phyloP scores from a whole-genome alignment of 1,140 invertebrate genomes.

The Magallana ariakensis region DNA sequence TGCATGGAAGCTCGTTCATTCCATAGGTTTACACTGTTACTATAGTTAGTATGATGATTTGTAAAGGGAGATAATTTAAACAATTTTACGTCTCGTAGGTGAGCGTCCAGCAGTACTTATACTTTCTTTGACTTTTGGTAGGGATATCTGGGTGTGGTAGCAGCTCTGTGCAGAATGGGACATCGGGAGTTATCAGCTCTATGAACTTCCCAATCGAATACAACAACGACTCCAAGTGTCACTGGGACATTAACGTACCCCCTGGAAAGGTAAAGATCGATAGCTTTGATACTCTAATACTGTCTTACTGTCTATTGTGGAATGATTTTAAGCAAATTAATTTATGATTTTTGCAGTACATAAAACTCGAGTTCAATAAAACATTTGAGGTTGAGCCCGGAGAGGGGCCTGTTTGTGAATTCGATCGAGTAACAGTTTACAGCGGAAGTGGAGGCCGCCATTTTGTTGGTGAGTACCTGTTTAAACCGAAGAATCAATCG shows the following conservation, averaged over 20 bases:
- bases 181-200: constrained; percentile 49
- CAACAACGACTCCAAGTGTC: constrained; percentile 52
- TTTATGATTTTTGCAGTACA: constrained; percentile 29
- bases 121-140: too few relatives aligned
- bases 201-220: constrained; percentile 48
- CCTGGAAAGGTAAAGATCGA: constrained; percentile 36
- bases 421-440: constrained; percentile 42
- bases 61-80: too few relatives aligned
- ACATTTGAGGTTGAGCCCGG: constrained; percentile 43
- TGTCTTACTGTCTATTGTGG: too few relatives aligned
- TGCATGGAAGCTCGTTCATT: too few relatives aligned
- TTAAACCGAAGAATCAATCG: too few relatives aligned
- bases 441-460: constrained; percentile 38
- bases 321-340: too few relatives aligned
- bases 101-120: too few relatives aligned
- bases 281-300: too few relatives aligned
- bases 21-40: too few relatives aligned
- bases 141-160: constrained; percentile 48
- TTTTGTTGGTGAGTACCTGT: constrained; percentile 33
- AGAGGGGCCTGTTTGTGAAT: constrained; percentile 33
- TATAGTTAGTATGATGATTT: too few relatives aligned
- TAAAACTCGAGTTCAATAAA: constrained; percentile 37
- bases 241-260: constrained; percentile 59
- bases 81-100: too few relatives aligned
- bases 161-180: constrained; percentile 51